Evolutionary conservation across 2,797 vertebrate genomes (phyloP).

Genomic region (Cuniculus paca): DNA sequence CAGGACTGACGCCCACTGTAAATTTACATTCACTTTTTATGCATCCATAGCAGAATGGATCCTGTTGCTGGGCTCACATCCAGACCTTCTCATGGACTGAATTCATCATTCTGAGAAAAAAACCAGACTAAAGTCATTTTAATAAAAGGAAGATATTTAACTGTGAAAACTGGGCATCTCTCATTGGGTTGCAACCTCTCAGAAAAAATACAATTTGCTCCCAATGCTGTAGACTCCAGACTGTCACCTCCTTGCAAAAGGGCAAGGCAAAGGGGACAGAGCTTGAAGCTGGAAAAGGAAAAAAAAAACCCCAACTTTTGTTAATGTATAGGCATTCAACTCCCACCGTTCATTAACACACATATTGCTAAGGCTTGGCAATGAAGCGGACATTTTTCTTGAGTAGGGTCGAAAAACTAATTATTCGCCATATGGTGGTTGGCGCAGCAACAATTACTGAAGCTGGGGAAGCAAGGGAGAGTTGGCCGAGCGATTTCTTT

Average conservation of each 20-base stretch:
- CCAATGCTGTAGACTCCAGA: neutral
- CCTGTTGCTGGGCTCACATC: neutral
- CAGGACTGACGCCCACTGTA: neutral
- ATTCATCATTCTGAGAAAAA: slow-evolving; percentile 30
- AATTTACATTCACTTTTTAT: neutral
- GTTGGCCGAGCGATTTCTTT: slow-evolving; percentile 91
- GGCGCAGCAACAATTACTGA: slow-evolving; percentile 93
- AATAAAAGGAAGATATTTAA: slow-evolving; percentile 64
- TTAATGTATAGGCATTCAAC: slow-evolving; percentile 96
- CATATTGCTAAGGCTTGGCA: slow-evolving; percentile 91
- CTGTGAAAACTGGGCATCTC: slow-evolving; percentile 63
- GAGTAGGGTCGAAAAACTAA: slow-evolving; percentile 95
- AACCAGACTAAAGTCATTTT: slow-evolving; percentile 71
- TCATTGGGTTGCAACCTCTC: slow-evolving; percentile 10
- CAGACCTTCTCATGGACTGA: neutral
- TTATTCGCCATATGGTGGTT: slow-evolving; percentile 99
- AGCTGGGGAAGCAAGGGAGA: slow-evolving; percentile 89
- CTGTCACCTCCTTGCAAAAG: slow-evolving; percentile 72
- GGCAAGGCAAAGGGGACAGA: slow-evolving; percentile 62
- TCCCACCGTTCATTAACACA: slow-evolving; percentile 89
- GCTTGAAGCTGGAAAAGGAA: slow-evolving; percentile 82
- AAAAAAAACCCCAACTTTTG: slow-evolving; percentile 83
- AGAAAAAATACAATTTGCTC: neutral
- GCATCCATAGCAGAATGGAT: neutral
- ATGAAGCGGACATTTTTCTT: slow-evolving; percentile 91